Percentiles rank a stretch among this genome's conserved stretches.
These are phyloP conservation scores for Alcis repandata DNA, from an alignment of 2,888 invertebrate species.

Conservation along the genomic window DNA sequence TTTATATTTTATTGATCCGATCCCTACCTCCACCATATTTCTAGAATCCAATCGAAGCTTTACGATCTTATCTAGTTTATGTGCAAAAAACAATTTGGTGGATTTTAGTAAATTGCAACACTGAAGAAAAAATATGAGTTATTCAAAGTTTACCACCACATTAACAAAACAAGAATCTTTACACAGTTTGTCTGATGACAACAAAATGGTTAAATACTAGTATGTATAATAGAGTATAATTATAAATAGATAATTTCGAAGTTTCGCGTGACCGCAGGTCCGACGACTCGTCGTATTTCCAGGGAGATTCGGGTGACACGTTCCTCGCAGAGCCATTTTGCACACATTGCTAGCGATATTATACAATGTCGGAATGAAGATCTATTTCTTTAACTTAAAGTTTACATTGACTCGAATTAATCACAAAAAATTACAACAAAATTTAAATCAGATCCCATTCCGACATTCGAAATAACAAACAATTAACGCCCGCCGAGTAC, in stretches of 20 bases:
- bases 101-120: conserved; percentile 20
- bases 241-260: conserved; percentile 26
- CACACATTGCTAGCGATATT: conserved; percentile 84
- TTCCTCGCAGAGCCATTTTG: conserved; percentile 74
- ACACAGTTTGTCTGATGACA: conserved; percentile 44
- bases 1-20: conserved; percentile 54
- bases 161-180: conserved; percentile 45
- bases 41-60: conserved; percentile 36
- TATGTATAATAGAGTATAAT: conserved; percentile 35
- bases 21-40: conserved; percentile 72
- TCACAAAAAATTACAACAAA: conserved; percentile 24
- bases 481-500: conserved; percentile 79
- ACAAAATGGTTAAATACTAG: conserved; percentile 46
- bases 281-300: conserved; percentile 59
- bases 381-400: conserved; percentile 5
- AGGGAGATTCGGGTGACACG: conserved; percentile 79
- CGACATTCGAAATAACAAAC: conserved; percentile 71
- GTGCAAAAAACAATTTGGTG: conserved; percentile 43
- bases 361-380: conserved; percentile 71
- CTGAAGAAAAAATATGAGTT: conserved; percentile 15
- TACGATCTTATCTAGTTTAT: conserved; percentile 29
- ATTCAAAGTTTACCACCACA: conserved; percentile 17
- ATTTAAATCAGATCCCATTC: conserved; percentile 60
- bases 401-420: background rate
- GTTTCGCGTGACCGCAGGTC: conserved; percentile 20